Base-by-base conservation (phyloP, 2,888 invertebrate species). In the Acronicta psi region DNA sequence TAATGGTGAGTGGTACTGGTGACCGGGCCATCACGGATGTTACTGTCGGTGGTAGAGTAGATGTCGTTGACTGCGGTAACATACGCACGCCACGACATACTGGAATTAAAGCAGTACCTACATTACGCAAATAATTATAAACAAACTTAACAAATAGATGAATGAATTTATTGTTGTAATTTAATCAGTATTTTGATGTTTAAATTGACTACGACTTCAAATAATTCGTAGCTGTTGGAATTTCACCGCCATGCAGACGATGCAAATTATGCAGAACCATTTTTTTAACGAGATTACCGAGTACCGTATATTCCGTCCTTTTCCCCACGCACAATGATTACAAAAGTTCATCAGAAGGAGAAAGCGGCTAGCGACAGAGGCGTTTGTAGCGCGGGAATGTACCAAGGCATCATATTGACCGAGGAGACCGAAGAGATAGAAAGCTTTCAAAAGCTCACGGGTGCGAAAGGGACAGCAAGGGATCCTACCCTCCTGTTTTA, bases 361-460 rank as follows among this genome's bases (percentile, higher is more conserved):
- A 88, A 88, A 94, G 94, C 93, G 92, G 93, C 93, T 93, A 94
- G 93, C 93, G 94, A 94, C 94, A 94, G 85, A 85, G 90, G 83
- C 85, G 90, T 84, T 85, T 80, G 81, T 78, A 83, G 81, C 93
- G 94, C 93, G 93, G 92, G 92, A 94, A 92, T 86, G 72, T 93
- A 94, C 92, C 88, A 94, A 89, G 92, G 77, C 59, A 61, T 23
- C 88, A 90, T 81, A 81, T 66, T 57, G 16, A 41, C 14, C 20
- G 46, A 68, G 79, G 82, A 88, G 86, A 58, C 82, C 44, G 47
- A 58, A 42, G 46, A 63, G 68, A 63, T 59, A 68, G 73, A 81
- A 80, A 92, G 92, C 91, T 92, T 85, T 80, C 67, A 59, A 87
- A 93, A 93, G 92, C 90, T 89, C 78, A 31, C 69, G 50, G 25